A percentile compares a stretch with the other conserved stretches of the same genome.
Evolutionary conservation across 2,113 vertebrate genomes (phyloP).

Genomic region (Parotia lawesii): DNA sequence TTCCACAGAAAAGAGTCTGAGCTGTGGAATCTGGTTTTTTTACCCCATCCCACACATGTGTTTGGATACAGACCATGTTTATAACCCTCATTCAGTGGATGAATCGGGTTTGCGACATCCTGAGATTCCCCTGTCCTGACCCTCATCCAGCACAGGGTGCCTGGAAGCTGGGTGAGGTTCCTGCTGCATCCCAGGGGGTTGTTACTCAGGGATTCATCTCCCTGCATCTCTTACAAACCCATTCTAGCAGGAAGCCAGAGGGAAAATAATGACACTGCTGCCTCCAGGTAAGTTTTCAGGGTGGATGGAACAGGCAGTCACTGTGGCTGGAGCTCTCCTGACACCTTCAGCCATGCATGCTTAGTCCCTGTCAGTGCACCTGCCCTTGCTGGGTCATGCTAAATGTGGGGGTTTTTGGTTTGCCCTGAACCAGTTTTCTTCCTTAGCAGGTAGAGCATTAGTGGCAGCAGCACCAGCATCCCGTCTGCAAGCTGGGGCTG

Average conservation of each 20-base stretch:
- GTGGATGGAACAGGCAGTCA: neutral
- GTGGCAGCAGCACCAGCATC: neutral
- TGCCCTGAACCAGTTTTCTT: neutral
- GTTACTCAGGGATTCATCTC: neutral
- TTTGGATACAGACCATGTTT: neutral
- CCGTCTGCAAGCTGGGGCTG: neutral
- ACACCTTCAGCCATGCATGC: neutral
- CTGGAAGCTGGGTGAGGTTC: neutral
- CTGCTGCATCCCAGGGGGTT: neutral
- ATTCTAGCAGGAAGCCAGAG: neutral
- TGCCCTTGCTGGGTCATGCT: neutral
- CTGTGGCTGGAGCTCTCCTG: neutral
- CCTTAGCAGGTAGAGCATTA: neutral
- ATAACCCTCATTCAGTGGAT: neutral
- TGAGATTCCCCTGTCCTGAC: neutral
- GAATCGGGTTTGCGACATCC: neutral
- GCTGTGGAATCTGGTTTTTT: neutral
- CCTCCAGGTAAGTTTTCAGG: constrained; percentile 32
- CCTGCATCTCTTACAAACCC: neutral
- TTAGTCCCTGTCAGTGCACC: neutral
- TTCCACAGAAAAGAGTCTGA: neutral
- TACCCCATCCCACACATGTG: rapidly evolving
- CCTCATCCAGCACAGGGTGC: neutral
- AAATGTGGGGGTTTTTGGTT: neutral
- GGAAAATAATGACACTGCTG: neutral